Base-by-base conservation (phyloP, 2,888 invertebrate species). In the Euplagia quadripunctaria region DNA sequence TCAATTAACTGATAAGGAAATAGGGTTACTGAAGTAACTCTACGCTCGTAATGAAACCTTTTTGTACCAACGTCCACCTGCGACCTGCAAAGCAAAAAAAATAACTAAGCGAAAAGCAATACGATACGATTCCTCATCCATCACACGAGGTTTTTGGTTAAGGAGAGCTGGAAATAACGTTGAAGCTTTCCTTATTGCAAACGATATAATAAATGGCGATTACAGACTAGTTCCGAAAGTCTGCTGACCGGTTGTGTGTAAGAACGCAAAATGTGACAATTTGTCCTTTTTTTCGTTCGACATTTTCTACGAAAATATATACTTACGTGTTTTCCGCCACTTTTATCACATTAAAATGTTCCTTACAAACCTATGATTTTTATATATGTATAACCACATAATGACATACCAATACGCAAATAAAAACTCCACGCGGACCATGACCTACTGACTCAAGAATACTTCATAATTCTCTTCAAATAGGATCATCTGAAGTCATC, bases 131-230 rank as follows among this genome's bases (percentile, higher is more conserved):
- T 72, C 72, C 64, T 72, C 79, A 85, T 87, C 79, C 74, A 84
- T 85, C 81, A 85, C 70, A 42, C 68, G 71, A 70, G 65, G 70
- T 70, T 71, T 75, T 72, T 68, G 73, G 69, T 75, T 70, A 74
- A 78, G 73, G 77, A 75, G 76, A 73, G 64, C 68, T 67, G 63
- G 63, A 66, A 75, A 80, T 82, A 82, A 82, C 78, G 76, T 73
- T 69, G 72, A 75, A 74, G 67, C 72, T 75, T 83, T 81, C 79
- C 82, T 79, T 82, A 79, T 76, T 82, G 80, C 79, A 46, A 83
- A 79, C 81, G 65, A 82, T 83, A 82, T 82, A 82, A 85, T 83
- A 82, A 82, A 82, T 84, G 76, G 77, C 68, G 68, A 72, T 78
- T 79, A 82, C 82, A 73, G 80, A 79, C 82, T 79, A 80, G 70